Evolutionary conservation across 1,140 invertebrate genomes (phyloP), one percentile per base, ranked within the genome.

Genomic region (Eciton burchellii): DNA sequence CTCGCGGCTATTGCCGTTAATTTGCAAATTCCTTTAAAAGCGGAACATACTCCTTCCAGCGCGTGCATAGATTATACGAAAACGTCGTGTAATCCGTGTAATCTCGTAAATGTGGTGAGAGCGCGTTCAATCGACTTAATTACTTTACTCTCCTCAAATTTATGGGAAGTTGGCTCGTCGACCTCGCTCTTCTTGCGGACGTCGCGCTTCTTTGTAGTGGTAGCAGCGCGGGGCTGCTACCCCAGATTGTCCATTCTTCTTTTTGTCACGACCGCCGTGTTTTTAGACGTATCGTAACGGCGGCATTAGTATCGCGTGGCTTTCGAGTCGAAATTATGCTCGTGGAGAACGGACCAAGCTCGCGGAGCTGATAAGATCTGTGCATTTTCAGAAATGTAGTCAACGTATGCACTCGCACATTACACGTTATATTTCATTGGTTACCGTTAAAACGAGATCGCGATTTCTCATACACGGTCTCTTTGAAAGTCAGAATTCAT

Each of bases 251-350:
- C 29, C 49, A 11, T 35, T 70, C 59, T 21, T 52, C 59, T 63
- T 54, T 57, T 35, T 68, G 54, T 57, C 74, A 84, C 26, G 41
- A 45, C n/a, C 35, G 21, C 26, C 57, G 63, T 35, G 54, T 83
- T 83, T 87, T 76, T 82, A 82, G 68, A 70, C 16, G 24, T 54
- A 65, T 59, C 73, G 41, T 87, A 86, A 87, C 84, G 85, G 87
- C 85, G 85, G 63, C 84, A 86, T 87, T 87, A 87, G 68, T 84
- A 87, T 87, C 85, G 84, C 81, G 85, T 60, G 84, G 59, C 63
- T 62, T 52, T 73, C 59, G 9, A 49, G 76, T 74, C 26, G 60
- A 45, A 57, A n/a, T n/a, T n/a, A n/a, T 43, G 73, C 41, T 43
- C 63, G 74, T 47, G 65, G n/a, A 66, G 52, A 70, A 35, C 76